phyloP scores from a whole-genome alignment of 2,113 vertebrate species.

The Chauna torquata region DNA sequence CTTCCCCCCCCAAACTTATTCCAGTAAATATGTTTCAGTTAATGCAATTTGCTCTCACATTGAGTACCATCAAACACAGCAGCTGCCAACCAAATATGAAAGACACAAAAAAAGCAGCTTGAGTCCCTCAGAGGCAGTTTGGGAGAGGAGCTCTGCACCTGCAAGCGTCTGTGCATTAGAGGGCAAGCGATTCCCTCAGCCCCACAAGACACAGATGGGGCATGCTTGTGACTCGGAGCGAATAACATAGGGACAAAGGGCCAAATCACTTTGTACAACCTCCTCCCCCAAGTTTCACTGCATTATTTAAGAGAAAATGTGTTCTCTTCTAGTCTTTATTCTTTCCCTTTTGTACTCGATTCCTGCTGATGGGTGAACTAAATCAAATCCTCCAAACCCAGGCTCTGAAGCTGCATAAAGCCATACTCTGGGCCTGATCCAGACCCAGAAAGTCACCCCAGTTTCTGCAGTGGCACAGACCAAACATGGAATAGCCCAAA shows the following conservation, averaged over 20 bases:
- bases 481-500: fast-evolving
- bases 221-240: fast-evolving
- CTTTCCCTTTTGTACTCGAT: background rate
- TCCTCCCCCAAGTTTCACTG: background rate
- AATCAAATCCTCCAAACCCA: background rate
- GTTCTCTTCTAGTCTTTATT: background rate
- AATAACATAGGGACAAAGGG: background rate
- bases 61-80: background rate
- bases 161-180: background rate
- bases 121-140: background rate
- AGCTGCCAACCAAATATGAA: constrained; percentile 27
- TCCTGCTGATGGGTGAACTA: background rate
- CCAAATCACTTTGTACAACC: background rate
- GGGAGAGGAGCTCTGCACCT: background rate
- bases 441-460: background rate
- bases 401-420: background rate
- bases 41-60: constrained; percentile 49
- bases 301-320: constrained; percentile 1
- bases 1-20: background rate
- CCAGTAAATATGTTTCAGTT: constrained; percentile 28
- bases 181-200: background rate
- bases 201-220: background rate
- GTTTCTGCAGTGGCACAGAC: background rate
- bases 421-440: background rate
- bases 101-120: background rate